Evolutionary conservation across 2,113 vertebrate species (phyloP).

Genomic region (Nannospalax galili): DNA sequence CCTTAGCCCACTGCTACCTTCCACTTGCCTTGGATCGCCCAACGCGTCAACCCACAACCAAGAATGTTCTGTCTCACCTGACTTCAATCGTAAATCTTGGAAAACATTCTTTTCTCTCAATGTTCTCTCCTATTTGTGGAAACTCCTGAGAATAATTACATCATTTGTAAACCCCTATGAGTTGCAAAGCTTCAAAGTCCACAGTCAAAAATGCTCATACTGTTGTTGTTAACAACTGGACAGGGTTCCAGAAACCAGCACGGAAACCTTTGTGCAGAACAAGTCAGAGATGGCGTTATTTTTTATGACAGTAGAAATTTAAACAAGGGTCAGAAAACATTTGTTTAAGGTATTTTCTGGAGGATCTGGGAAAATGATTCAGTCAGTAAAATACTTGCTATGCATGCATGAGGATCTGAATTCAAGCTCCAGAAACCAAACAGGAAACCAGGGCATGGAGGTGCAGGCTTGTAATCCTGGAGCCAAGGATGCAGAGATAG

Average conservation of each 20-base stretch:
- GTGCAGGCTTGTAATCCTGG: not conserved
- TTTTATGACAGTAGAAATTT: not conserved
- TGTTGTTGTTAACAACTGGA: slow-evolving; percentile 69
- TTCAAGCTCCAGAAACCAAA: not conserved
- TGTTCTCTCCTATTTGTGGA: not conserved
- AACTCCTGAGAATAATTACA: slow-evolving; percentile 40
- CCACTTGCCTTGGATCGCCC: fast-evolving
- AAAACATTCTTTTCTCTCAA: not conserved
- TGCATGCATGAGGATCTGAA: not conserved
- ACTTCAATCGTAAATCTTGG: not conserved
- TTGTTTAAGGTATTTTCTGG: not conserved
- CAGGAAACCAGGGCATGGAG: not conserved
- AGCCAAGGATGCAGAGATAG: not conserved
- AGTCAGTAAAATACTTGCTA: not conserved
- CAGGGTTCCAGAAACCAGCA: slow-evolving; percentile 32
- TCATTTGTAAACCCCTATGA: not conserved
- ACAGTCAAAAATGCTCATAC: slow-evolving; percentile 56
- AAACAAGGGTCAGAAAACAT: not conserved
- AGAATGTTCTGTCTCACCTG: not conserved
- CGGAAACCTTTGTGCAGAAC: not conserved
- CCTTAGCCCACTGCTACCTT: fast-evolving
- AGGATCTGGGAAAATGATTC: not conserved
- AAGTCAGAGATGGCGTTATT: not conserved
- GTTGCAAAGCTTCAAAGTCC: slow-evolving; percentile 70
- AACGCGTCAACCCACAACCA: not conserved